phyloP scores from a whole-genome alignment of 2,113 vertebrate species.

The Solea senegalensis region DNA sequence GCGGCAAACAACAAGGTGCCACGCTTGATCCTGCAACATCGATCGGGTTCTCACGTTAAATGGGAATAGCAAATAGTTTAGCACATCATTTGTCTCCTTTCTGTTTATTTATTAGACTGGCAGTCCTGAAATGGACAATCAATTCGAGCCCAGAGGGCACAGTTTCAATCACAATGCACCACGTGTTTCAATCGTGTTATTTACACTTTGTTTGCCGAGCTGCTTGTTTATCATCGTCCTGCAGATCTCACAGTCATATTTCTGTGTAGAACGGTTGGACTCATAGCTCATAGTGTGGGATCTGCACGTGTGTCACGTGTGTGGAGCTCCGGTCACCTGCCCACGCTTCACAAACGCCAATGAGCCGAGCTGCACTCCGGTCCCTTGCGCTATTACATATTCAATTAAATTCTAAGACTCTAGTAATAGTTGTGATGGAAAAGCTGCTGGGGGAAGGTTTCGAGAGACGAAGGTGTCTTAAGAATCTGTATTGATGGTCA shows the following conservation, averaged over 20 bases:
- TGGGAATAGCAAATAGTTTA: constrained; percentile 23
- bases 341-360: constrained; percentile 30
- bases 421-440: constrained; percentile 30
- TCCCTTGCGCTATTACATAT: constrained; percentile 55
- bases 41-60: constrained; percentile 27
- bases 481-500: neutral
- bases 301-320: constrained; percentile 18
- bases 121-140: constrained; percentile 39
- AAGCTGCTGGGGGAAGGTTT: neutral
- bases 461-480: neutral
- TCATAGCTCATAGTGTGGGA: constrained; percentile 5
- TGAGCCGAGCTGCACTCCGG: constrained; percentile 35
- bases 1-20: constrained; percentile 21
- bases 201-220: constrained; percentile 12
- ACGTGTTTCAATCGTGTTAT: constrained; percentile 39
- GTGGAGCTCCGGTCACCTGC: neutral
- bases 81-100: constrained; percentile 15
- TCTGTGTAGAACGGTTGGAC: constrained; percentile 13
- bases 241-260: constrained; percentile 15
- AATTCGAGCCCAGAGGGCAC: constrained; percentile 24
- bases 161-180: constrained; percentile 34
- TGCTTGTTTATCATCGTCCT: constrained; percentile 17
- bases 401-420: constrained; percentile 60
- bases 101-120: constrained; percentile 36
- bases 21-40: constrained; percentile 9